Conservation (phyloP, 1,140 invertebrate genomes). For the Sitodiplosis mosellana region DNA sequence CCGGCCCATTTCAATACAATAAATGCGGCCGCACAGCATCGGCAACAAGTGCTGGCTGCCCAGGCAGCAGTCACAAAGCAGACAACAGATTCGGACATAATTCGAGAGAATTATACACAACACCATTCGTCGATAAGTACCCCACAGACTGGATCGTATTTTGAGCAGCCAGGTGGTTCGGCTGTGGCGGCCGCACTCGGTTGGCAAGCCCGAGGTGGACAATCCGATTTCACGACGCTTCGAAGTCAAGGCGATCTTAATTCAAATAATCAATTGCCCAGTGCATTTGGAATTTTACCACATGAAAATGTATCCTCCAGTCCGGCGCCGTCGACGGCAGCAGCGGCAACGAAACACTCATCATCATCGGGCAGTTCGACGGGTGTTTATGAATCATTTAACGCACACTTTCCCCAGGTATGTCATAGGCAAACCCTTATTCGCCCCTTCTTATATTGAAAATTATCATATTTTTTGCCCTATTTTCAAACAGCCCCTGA, state of each 20-base stretch:
- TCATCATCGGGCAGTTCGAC: constrained; percentile 20
- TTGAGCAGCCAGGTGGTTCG: constrained; percentile 38
- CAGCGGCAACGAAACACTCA: constrained; percentile 24
- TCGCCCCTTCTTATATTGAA: too few relatives aligned
- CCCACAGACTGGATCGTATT: constrained; percentile 34
- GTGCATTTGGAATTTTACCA: constrained; percentile 55
- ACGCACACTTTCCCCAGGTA: constrained; percentile 41
- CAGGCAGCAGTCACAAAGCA: constrained; percentile 27
- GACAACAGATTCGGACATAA: constrained; percentile 35
- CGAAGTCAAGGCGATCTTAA: too few relatives aligned
- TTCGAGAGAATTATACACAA: constrained; percentile 35
- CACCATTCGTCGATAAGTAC: constrained; percentile 33
- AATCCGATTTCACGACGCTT: too few relatives aligned
- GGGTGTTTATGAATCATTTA: constrained; percentile 42
- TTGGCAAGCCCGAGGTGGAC: constrained; percentile 40
- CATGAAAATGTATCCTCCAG: constrained; percentile 53
- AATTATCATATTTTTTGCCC: too few relatives aligned
- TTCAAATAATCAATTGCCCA: constrained; percentile 38
- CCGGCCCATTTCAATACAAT: constrained; percentile 38
- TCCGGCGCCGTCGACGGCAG: constrained; percentile 36
- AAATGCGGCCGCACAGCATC: constrained; percentile 29
- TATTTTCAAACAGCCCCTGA: constrained; percentile 38
- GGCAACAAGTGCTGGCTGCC: constrained; percentile 26
- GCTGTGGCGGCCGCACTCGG: constrained; percentile 24
- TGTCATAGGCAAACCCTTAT: too few relatives aligned